Conservation (phyloP, 2,888 invertebrate species). For the Tryphoninae sp. region DNA sequence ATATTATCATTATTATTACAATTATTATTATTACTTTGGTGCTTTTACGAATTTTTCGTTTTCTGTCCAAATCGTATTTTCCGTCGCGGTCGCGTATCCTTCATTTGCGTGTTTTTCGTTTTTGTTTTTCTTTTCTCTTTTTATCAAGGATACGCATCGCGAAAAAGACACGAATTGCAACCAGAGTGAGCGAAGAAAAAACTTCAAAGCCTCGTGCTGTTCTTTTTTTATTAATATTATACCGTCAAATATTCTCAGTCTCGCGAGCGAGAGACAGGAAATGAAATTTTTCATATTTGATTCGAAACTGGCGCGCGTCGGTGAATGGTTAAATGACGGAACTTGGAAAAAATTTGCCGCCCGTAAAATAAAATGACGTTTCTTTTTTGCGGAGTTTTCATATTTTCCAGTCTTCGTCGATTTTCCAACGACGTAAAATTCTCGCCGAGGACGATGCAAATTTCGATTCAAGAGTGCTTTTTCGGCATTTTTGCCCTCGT, state of each 20-base stretch:
- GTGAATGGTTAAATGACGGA: background rate
- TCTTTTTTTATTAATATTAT: constrained; percentile 28
- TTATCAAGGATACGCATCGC: background rate
- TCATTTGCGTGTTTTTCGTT: background rate
- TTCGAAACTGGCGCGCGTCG: background rate
- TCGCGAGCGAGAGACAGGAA: constrained; percentile 3
- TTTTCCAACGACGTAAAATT: background rate
- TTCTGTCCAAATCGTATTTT: constrained; percentile 2
- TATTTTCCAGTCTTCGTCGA: too few relatives aligned
- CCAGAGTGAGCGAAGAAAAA: constrained; percentile 33
- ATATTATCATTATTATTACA: constrained; percentile 17
- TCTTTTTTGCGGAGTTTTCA: background rate
- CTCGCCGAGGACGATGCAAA: background rate
- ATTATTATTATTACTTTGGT: constrained; percentile 38
- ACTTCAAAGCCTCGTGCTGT: background rate
- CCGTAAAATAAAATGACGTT: background rate
- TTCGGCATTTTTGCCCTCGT: background rate
- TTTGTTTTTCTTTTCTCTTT: background rate
- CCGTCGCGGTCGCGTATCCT: background rate
- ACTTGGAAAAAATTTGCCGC: background rate
- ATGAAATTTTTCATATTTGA: background rate
- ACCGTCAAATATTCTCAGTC: background rate
- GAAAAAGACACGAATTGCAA: constrained; percentile 22
- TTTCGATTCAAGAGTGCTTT: background rate
- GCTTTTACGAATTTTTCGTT: constrained; percentile 9